Percentiles rank a stretch among this genome's conserved stretches.
These are phyloP conservation scores for Phymanthus crucifer DNA, from an alignment of 92 coral and sea anemone species.

Conservation along the genomic window DNA sequence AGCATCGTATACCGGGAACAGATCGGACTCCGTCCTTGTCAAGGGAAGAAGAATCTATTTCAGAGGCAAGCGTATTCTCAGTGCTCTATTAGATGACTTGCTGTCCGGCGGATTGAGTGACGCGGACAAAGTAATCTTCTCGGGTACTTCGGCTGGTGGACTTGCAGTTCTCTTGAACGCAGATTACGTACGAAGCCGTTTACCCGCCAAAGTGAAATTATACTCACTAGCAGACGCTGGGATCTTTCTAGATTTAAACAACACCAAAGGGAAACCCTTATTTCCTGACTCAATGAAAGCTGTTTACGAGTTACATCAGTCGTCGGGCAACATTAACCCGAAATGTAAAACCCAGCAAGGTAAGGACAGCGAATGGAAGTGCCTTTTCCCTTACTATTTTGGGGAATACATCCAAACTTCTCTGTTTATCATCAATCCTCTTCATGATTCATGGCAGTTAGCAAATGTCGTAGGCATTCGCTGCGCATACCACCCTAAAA, in stretches of 20 bases:
- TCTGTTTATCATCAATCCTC: constrained; percentile 70
- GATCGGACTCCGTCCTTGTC: constrained; percentile 73
- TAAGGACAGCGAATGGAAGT: constrained; percentile 61
- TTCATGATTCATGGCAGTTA: constrained; percentile 87
- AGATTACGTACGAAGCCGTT: constrained; percentile 71
- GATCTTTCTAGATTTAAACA: constrained; percentile 66
- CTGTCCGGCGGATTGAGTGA: constrained; percentile 45
- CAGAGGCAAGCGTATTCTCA: constrained; percentile 82
- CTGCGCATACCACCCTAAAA: constrained; percentile 53
- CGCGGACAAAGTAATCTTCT: constrained; percentile 65
- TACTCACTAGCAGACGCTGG: constrained; percentile 87
- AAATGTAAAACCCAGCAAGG: constrained; percentile 52
- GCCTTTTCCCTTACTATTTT: constrained; percentile 76
- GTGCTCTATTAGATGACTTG: constrained; percentile 72
- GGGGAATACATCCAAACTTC: constrained; percentile 51
- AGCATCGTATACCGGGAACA: constrained; percentile 86
- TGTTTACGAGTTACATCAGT: constrained; percentile 74
- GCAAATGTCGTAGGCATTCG: constrained; percentile 59
- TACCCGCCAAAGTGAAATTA: constrained; percentile 54
- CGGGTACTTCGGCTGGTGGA: constrained; percentile 98
- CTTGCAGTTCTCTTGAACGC: constrained; percentile 88
- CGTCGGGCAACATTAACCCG: constrained; percentile 67
- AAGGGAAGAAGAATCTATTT: constrained; percentile 63
- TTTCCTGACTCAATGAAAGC: constrained; percentile 63
- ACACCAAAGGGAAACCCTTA: constrained; percentile 41